Evolutionary conservation across 2,888 invertebrate species (phyloP).

Genomic region (Eledona agricola): DNA sequence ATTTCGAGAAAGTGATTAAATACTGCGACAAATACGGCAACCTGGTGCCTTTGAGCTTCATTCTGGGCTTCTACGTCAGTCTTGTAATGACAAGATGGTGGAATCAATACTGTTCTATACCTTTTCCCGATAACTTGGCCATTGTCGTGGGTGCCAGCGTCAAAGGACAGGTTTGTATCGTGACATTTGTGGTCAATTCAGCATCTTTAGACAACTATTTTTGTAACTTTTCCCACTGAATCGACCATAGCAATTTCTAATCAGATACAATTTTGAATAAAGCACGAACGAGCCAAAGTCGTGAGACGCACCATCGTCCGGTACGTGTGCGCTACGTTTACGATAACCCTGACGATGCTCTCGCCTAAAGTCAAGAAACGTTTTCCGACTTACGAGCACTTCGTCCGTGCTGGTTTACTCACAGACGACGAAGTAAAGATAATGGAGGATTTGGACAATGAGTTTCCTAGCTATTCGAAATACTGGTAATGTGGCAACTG

Average conservation of each 20-base stretch:
- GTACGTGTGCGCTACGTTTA: constrained; percentile 82
- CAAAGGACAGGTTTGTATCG: constrained; percentile 75
- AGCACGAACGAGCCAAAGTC: constrained; percentile 80
- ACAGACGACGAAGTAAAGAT: constrained; percentile 81
- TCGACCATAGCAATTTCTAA: too few relatives aligned
- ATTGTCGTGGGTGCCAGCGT: constrained; percentile 82
- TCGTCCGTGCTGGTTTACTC: constrained; percentile 83
- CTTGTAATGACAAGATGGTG: constrained; percentile 93
- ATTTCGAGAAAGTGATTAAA: constrained; percentile 80
- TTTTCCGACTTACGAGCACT: constrained; percentile 83
- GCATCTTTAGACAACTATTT: too few relatives aligned
- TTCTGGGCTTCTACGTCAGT: constrained; percentile 93
- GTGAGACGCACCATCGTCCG: constrained; percentile 82
- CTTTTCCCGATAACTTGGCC: constrained; percentile 86
- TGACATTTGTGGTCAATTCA: too few relatives aligned
- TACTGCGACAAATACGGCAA: constrained; percentile 87
- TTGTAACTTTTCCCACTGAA: too few relatives aligned
- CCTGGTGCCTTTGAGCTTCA: constrained; percentile 91
- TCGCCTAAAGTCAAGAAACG: constrained; percentile 88
- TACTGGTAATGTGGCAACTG: constrained; percentile 71
- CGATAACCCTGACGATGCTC: constrained; percentile 84
- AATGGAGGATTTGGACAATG: constrained; percentile 77
- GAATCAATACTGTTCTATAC: constrained; percentile 81
- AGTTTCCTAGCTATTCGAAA: constrained; percentile 85
- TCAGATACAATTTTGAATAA: too few relatives aligned